Base-by-base conservation (phyloP, 2,888 invertebrate species). In the Stenchaetothrips biformis region DNA sequence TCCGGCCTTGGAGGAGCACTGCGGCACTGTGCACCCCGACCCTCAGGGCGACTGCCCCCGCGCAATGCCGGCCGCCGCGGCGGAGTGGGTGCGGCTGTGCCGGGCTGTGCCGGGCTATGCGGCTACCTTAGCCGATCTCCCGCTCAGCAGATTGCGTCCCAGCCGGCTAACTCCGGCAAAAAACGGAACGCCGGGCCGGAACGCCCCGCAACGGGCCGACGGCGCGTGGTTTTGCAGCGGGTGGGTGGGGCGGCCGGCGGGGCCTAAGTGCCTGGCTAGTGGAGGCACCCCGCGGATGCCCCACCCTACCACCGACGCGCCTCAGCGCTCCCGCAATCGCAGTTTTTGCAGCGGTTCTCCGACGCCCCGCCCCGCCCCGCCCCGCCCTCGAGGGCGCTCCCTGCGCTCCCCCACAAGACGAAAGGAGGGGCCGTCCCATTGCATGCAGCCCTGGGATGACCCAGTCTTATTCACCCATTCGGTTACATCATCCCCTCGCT, bases 321-420 rank as follows among this genome's bases (percentile, higher is more conserved):
- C 67, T 74, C 67, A 74, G 67, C 67, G 67, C 67, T 74, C 25
- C 67, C 67, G 67, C 67, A 74, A 74, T 74, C 67, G 67, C 67
- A 21, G 67, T 74, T 74, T 74, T 74, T 74, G 67, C 67, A 74
- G 67, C 67, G 25, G 67, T 74, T 74, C 21, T 74, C 37, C 37
- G 37, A 37, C 37, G 53, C 53, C 59, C 13, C 16, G 59, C 16
- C 59, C 18, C 8, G 37, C 2, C 37, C 37, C 37, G 37, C 37
- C 37, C 37, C 4, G 4, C 37, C 37, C 37, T 37, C 37, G 37
- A 37, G 37, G 2, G 37, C 37, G 37, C 37, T 1, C 37, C 37
- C 37, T 37, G 2, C 37, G 37, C 37, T 37, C 37, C 37, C 37
- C 37, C 37, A 4, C 37, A 37, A 37, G 37, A 37, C 37, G 37